A percentile compares a stretch with the other conserved stretches of the same genome.
These are phyloP conservation scores for Leptobrachium ailaonicum DNA, from an alignment of 2,113 vertebrate genomes.

Conservation along the genomic window DNA sequence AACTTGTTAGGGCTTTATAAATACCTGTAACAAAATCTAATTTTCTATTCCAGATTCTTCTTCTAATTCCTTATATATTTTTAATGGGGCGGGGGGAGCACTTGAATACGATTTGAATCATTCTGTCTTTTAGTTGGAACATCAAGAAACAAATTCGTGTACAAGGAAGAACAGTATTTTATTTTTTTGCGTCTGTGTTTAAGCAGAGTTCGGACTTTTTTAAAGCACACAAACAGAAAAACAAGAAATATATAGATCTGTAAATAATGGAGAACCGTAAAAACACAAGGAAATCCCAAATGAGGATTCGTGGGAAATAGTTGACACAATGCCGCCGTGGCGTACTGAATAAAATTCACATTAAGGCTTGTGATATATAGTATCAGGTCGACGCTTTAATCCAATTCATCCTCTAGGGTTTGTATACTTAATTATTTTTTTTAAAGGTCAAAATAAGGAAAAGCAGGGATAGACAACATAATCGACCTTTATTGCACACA, in stretches of 20 bases:
- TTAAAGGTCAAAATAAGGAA: constrained; percentile 25
- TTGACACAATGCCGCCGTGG: constrained; percentile 8
- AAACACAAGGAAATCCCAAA: not conserved
- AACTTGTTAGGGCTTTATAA: too few species aligned
- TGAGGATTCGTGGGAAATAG: not conserved
- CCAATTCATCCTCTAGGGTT: constrained; percentile 5
- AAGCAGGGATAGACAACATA: not conserved
- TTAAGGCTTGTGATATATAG: constrained; percentile 12
- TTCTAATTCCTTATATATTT: too few species aligned
- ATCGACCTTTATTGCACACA: constrained; percentile 44
- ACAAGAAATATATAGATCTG: not conserved
- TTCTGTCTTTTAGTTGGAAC: not conserved
- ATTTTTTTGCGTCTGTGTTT: constrained; percentile 32
- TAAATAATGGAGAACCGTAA: not conserved
- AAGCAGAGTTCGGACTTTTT: constrained; percentile 27
- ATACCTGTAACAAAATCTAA: too few species aligned
- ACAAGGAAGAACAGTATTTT: constrained; percentile 36
- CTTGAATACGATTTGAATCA: too few species aligned
- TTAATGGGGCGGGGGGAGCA: too few species aligned
- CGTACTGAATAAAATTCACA: constrained; percentile 13
- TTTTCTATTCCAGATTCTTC: too few species aligned
- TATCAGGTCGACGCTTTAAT: not conserved
- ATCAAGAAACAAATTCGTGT: constrained; percentile 10
- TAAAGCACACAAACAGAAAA: not conserved
- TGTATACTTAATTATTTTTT: not conserved